Evolutionary conservation across 2,797 vertebrate genomes (phyloP).

Genomic region (Chromobotia macracanthus): DNA sequence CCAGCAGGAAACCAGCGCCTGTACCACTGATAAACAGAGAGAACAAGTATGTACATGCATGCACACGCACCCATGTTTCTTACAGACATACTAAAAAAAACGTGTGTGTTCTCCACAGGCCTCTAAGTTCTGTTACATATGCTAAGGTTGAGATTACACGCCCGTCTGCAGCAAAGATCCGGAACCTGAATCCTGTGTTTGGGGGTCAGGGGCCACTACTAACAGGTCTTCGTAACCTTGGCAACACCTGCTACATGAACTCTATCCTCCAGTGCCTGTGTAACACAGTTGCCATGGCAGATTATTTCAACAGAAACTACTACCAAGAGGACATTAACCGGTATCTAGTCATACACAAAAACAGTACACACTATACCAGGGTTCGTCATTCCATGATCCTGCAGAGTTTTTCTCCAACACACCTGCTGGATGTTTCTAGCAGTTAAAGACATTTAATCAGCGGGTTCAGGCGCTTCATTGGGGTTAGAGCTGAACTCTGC

Average conservation of each 20-base stretch:
- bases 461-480: too few species aligned
- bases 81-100: not conserved
- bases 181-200: constrained; percentile 92
- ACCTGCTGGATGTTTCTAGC: too few species aligned
- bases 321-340: constrained; percentile 96
- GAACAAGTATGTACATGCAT: constrained; percentile 84
- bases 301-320: constrained; percentile 92
- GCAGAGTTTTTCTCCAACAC: too few species aligned
- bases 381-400: not conserved
- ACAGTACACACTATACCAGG: not conserved
- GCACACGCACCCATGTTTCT: not conserved
- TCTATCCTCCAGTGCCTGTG: constrained; percentile 96
- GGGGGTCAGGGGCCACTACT: constrained; percentile 89
- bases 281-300: constrained; percentile 88
- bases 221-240: constrained; percentile 95
- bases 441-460: too few species aligned
- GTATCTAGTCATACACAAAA: constrained; percentile 65
- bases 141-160: constrained; percentile 89
- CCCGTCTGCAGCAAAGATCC: constrained; percentile 92
- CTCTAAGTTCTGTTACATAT: constrained; percentile 75
- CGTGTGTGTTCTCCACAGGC: constrained; percentile 65
- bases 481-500: too few species aligned
- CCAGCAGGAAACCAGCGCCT: constrained; percentile 78
- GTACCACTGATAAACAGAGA: constrained; percentile 91
- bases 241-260: constrained; percentile 99